Conservation (phyloP, 2,888 invertebrate genomes). For the Dryadula phaetusa region DNA sequence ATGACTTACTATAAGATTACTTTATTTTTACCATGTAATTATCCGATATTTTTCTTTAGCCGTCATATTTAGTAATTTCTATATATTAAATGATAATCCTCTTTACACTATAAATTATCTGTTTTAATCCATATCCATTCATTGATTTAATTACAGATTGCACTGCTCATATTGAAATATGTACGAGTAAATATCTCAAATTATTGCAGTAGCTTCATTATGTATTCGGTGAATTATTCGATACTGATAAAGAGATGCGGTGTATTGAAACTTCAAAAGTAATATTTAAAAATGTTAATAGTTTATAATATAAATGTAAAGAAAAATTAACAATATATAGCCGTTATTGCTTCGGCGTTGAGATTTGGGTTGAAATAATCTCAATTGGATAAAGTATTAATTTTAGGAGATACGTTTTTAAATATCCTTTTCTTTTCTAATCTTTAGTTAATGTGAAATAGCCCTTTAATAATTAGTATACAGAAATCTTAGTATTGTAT, state of each 20-base stretch:
- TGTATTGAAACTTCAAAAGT: neutral
- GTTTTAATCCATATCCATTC: slow-evolving; percentile 14
- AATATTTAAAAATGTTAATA: neutral
- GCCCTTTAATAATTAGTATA: too few relatives aligned
- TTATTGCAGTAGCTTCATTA: slow-evolving; percentile 19
- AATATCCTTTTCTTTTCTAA: too few relatives aligned
- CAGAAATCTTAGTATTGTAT: too few relatives aligned
- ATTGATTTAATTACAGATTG: slow-evolving; percentile 24
- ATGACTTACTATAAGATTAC: too few relatives aligned
- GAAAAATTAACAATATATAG: neutral
- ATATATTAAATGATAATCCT: neutral
- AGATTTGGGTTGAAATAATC: too few relatives aligned
- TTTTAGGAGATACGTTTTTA: too few relatives aligned
- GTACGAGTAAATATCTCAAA: slow-evolving; percentile 17
- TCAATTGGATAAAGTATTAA: too few relatives aligned
- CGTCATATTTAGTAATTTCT: neutral
- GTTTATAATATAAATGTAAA: neutral
- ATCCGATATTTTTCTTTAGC: too few relatives aligned
- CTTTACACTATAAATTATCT: neutral
- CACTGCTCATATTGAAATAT: slow-evolving; percentile 16
- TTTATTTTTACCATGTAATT: too few relatives aligned
- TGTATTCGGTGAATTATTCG: neutral
- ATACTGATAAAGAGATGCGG: neutral
- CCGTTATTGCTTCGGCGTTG: too few relatives aligned
- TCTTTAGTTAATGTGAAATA: too few relatives aligned